These are phyloP conservation scores for Eptesicus fuscus DNA, from an alignment of 2,113 vertebrate genomes.

Conservation along the genomic window DNA sequence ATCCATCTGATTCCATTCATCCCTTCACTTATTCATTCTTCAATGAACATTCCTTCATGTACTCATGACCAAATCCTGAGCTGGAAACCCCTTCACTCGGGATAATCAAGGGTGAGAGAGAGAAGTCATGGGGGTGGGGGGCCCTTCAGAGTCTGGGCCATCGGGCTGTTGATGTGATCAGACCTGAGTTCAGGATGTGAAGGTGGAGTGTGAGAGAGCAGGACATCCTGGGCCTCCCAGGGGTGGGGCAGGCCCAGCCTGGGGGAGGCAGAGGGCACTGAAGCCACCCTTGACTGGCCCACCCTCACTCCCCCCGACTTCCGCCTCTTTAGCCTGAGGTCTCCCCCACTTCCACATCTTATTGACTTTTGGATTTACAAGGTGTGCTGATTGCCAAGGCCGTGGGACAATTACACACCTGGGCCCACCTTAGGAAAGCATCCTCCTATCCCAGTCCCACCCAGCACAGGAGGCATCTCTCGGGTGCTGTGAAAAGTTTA, in stretches of 20 bases:
- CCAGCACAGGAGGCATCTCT: not conserved
- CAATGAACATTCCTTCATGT: not conserved
- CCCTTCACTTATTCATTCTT: not conserved
- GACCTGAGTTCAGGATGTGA: not conserved
- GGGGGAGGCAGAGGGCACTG: not conserved
- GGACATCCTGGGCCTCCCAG: not conserved
- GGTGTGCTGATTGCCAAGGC: conserved; percentile 36
- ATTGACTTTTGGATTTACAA: conserved; percentile 71
- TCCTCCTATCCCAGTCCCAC: not conserved
- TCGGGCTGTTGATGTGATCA: not conserved
- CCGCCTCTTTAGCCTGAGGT: not conserved
- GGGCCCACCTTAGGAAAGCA: conserved; percentile 62
- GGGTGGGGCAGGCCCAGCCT: not conserved
- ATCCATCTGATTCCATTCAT: not conserved
- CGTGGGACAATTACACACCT: not conserved
- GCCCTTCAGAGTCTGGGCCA: not conserved
- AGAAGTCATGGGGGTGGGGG: not conserved
- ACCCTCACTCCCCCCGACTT: not conserved
- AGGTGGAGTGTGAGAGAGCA: not conserved
- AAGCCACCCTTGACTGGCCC: not conserved
- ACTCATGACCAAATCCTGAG: not conserved
- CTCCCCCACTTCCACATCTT: conserved; percentile 31
- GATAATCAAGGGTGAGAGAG: not conserved
- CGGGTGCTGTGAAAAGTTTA: not conserved
- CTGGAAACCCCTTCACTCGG: not conserved